phyloP scores from a whole-genome alignment of 2,797 vertebrate species.

The Spea hammondii region DNA sequence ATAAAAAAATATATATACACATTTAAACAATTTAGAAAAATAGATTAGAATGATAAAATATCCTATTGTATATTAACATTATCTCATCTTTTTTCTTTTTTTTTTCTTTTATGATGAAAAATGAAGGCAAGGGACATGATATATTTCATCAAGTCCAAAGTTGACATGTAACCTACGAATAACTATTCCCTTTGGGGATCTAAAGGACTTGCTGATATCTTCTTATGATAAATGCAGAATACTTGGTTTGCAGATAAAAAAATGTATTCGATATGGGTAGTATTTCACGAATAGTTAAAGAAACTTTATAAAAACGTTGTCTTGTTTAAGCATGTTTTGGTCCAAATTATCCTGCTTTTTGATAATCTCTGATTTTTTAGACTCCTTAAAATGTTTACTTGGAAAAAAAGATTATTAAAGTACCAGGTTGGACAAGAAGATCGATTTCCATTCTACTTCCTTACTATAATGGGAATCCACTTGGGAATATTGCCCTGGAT shows the following conservation, averaged over 20 bases:
- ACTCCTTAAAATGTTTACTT: constrained; percentile 2
- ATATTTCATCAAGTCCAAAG: neutral
- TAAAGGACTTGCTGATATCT: neutral
- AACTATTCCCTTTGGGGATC: neutral
- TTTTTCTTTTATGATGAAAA: neutral
- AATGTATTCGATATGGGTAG: neutral
- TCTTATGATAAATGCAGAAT: constrained; percentile 1
- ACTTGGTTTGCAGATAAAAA: neutral
- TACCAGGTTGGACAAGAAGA: neutral
- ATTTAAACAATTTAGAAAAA: no score
- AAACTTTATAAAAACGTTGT: no score
- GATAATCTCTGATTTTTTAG: neutral
- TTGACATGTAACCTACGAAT: neutral
- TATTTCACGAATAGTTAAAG: no score
- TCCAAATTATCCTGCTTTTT: neutral
- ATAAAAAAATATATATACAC: no score
- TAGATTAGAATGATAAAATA: no score
- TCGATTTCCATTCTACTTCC: neutral
- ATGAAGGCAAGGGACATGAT: neutral
- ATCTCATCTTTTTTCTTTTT: no score
- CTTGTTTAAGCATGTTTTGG: neutral
- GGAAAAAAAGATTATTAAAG: neutral
- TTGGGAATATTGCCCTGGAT: constrained; percentile 2
- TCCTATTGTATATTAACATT: no score
- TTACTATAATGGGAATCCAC: neutral